These are phyloP conservation scores for Geodia barretti DNA, from an alignment of 37 sponge, comb jelly and placozoan species.

Conservation along the genomic window DNA sequence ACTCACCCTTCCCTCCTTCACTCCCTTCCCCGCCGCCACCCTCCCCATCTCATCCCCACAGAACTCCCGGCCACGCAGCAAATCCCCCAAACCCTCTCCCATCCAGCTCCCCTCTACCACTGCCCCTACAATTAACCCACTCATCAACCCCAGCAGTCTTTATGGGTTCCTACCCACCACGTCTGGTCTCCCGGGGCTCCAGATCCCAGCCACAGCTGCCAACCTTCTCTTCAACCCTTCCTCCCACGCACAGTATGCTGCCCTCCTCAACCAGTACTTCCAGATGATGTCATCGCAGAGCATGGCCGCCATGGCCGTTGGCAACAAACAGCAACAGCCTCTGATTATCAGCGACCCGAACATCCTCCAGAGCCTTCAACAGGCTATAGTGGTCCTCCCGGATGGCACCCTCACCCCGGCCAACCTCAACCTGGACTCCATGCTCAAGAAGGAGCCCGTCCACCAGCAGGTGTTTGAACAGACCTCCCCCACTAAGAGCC, in stretches of 20 bases:
- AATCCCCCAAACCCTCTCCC: conserved; percentile 1
- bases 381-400: conserved; percentile 8
- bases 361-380: conserved; percentile 25
- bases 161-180: conserved; percentile 3
- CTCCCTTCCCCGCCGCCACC: conserved; percentile 4
- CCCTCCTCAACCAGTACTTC: conserved; percentile 31
- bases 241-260: conserved; percentile 26
- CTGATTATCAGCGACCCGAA: conserved; percentile 22
- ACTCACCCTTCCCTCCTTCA: not conserved
- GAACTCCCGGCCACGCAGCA: conserved; percentile 10
- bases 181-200: not conserved
- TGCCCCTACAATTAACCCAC: conserved; percentile 15
- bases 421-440: not conserved
- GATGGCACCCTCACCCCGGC: conserved; percentile 10
- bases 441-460: not conserved
- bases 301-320: no score
- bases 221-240: conserved; percentile 22
- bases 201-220: conserved; percentile 3
- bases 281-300: conserved; percentile 11
- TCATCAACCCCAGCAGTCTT: not conserved
- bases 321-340: not conserved
- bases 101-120: not conserved
- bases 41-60: conserved; percentile 17
- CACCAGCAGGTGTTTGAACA: not conserved
- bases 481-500: not conserved